Evolutionary conservation across 2,888 invertebrate species (phyloP).

Genomic region (Drosophila eohydei): DNA sequence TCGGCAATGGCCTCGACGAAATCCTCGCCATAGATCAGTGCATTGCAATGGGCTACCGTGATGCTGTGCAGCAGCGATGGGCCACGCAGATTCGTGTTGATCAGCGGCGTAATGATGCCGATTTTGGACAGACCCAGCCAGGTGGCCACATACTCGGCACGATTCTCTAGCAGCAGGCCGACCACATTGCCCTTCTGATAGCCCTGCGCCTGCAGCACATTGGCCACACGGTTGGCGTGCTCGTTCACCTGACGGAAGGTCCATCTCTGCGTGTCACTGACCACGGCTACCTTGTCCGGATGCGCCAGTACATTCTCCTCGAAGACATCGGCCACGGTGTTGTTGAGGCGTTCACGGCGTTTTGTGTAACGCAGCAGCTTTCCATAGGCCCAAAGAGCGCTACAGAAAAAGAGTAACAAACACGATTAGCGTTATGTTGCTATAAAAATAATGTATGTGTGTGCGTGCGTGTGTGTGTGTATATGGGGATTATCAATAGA

Average conservation of each 20-base stretch:
- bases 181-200: constrained; percentile 94
- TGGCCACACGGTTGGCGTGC: constrained; percentile 93
- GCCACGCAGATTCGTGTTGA: constrained; percentile 95
- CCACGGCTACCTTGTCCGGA: constrained; percentile 93
- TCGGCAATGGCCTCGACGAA: constrained; percentile 87
- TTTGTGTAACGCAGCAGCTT: constrained; percentile 88
- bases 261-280: constrained; percentile 90
- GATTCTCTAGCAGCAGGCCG: constrained; percentile 95
- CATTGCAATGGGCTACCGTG: constrained; percentile 92
- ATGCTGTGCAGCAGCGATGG: constrained; percentile 94
- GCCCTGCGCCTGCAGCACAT: constrained; percentile 91
- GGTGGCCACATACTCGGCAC: constrained; percentile 94
- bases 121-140: constrained; percentile 97
- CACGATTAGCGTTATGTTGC: constrained; percentile 28
- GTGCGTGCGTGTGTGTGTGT: not conserved
- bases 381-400: constrained; percentile 89
- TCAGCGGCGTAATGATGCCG: constrained; percentile 93
- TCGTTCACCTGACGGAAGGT: constrained; percentile 95
- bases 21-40: constrained; percentile 90
- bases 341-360: constrained; percentile 88
- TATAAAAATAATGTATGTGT: not conserved
- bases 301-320: constrained; percentile 89
- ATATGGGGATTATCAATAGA: constrained; percentile 31
- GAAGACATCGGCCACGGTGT: constrained; percentile 92
- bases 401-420: constrained; percentile 80